Evolutionary conservation across 2,797 vertebrate species (phyloP).

Genomic region (Rhinogobio ventralis): DNA sequence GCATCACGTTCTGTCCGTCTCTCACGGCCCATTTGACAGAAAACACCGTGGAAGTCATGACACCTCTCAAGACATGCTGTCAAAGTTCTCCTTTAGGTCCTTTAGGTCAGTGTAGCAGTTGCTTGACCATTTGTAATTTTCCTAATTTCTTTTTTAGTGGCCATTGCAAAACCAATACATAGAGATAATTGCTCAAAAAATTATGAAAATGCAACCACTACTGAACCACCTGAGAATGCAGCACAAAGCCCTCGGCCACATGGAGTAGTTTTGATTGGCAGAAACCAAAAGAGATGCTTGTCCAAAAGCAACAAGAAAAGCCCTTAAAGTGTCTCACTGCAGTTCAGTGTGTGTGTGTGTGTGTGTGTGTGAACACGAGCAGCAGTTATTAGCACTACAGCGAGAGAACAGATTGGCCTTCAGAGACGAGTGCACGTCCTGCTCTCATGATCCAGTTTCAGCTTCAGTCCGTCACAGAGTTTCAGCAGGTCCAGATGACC

Average conservation of each 20-base stretch:
- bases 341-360: background rate
- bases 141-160: background rate
- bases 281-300: background rate
- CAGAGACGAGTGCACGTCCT: background rate
- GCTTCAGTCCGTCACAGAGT: background rate
- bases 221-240: background rate
- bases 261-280: background rate
- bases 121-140: background rate
- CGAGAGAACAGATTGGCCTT: background rate
- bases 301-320: slow-evolving; percentile 12
- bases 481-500: background rate
- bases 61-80: background rate
- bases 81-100: background rate
- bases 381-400: background rate
- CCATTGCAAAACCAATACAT: background rate
- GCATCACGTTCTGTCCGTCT: background rate
- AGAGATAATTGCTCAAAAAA: fast-evolving
- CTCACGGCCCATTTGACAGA: background rate
- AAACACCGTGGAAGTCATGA: background rate
- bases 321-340: background rate
- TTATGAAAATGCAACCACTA: background rate
- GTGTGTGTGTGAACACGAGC: background rate
- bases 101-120: background rate
- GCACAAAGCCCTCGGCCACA: background rate
- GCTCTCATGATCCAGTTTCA: background rate